phyloP scores from a whole-genome alignment of 2,113 vertebrate species.

The Xiphias gladius region DNA sequence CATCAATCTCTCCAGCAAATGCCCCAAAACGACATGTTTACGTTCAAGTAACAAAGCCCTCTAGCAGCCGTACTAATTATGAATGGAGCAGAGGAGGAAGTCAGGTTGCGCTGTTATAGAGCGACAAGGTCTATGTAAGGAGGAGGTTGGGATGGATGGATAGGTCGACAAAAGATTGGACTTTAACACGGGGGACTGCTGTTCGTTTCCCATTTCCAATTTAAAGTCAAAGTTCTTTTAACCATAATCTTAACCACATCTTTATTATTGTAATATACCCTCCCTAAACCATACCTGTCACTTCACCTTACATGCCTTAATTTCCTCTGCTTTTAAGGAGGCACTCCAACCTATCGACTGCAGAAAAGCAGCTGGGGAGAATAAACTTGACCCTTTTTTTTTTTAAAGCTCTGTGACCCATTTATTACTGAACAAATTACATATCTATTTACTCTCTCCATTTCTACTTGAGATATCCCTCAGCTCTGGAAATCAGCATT shows the following conservation, averaged over 20 bases:
- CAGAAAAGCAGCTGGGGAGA: not conserved
- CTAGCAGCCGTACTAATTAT: not conserved
- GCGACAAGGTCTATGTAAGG: not conserved
- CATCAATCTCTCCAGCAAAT: not conserved
- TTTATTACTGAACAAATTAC: not conserved
- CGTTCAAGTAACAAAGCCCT: not conserved
- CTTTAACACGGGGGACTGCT: not conserved
- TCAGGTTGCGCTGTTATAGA: not conserved
- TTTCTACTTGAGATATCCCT: not conserved
- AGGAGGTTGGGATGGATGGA: not conserved
- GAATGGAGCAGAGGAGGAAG: not conserved
- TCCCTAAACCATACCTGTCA: not conserved
- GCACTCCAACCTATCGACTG: not conserved
- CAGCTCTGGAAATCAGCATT: not conserved
- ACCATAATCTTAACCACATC: not conserved
- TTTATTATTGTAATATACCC: not conserved
- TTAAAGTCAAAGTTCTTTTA: not conserved
- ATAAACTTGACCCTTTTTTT: not conserved
- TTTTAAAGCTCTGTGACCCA: not conserved
- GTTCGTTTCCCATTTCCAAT: not conserved
- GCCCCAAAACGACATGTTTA: too few relatives aligned
- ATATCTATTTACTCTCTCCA: not conserved
- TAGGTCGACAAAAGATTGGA: too few relatives aligned
- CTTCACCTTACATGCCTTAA: not conserved
- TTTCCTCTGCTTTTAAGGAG: not conserved